Conservation (phyloP, 2,113 vertebrate genomes). For the Takifugu bimaculatus region DNA sequence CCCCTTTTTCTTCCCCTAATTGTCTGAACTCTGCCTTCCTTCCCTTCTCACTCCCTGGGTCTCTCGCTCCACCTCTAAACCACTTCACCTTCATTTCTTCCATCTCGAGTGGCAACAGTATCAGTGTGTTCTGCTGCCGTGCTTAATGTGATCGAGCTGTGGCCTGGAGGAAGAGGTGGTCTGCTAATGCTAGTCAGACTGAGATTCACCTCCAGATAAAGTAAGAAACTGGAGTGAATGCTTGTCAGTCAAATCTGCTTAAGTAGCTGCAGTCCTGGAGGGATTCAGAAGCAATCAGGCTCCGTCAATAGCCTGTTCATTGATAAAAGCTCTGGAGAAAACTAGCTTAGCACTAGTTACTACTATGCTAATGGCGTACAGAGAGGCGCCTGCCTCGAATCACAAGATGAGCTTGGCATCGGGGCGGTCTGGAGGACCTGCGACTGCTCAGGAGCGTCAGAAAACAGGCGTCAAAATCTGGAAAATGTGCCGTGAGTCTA, state of each 20-base stretch:
- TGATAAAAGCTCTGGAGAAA: conserved; percentile 40
- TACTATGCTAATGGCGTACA: not conserved
- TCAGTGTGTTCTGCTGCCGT: not conserved
- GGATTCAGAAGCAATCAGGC: conserved; percentile 43
- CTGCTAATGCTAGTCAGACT: not conserved
- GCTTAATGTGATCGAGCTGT: not conserved
- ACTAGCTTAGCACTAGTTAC: not conserved
- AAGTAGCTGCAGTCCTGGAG: conserved; percentile 38
- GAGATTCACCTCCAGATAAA: not conserved
- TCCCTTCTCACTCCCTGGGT: not conserved
- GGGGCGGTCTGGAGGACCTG: no score
- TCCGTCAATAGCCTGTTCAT: conserved; percentile 55
- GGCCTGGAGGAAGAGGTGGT: not conserved
- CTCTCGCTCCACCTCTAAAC: not conserved
- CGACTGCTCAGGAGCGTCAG: no score
- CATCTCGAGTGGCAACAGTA: not conserved
- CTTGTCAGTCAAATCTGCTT: conserved; percentile 58
- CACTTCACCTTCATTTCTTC: conserved; percentile 1
- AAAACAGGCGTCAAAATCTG: not conserved
- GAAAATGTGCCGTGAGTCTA: not conserved
- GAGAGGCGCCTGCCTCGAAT: not conserved
- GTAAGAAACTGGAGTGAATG: conserved; percentile 18
- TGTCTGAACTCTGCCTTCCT: not conserved
- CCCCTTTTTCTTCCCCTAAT: not conserved
- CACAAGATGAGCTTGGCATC: no score